phyloP scores from a whole-genome alignment of 2,888 invertebrate genomes.

The Crematogaster levior region DNA sequence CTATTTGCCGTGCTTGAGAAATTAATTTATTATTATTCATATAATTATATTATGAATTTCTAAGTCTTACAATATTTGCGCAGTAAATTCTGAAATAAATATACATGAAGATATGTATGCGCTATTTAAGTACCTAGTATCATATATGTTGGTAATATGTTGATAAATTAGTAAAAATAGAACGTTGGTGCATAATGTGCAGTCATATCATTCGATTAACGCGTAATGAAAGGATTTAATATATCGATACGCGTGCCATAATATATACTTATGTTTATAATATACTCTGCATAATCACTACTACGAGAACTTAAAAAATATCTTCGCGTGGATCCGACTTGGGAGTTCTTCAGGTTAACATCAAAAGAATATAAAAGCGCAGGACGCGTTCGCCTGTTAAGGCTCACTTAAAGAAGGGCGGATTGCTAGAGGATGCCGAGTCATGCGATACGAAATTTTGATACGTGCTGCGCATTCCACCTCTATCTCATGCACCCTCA shows the following conservation, averaged over 20 bases:
- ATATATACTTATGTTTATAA: neutral
- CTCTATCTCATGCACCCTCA: constrained; percentile 42
- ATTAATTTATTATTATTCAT: constrained; percentile 3
- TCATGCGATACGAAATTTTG: constrained; percentile 79
- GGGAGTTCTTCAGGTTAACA: constrained; percentile 16
- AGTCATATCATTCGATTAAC: neutral
- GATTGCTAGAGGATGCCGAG: constrained; percentile 65
- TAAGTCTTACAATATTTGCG: neutral
- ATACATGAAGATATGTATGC: neutral
- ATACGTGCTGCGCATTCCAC: constrained; percentile 81
- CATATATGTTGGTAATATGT: no score
- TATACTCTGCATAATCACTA: neutral
- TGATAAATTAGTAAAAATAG: neutral
- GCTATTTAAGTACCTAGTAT: neutral
- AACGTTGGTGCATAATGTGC: neutral
- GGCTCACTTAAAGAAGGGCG: constrained; percentile 14
- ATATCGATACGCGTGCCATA: neutral
- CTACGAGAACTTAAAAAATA: neutral
- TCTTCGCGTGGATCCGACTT: neutral
- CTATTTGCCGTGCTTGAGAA: neutral
- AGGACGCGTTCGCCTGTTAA: constrained; percentile 33
- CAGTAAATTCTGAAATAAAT: neutral
- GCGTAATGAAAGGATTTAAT: neutral
- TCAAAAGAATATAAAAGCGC: constrained; percentile 35
- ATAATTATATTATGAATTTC: constrained; percentile 2